These are phyloP conservation scores for Dreissena rostriformis DNA, from an alignment of 1,140 invertebrate genomes.

Conservation along the genomic window DNA sequence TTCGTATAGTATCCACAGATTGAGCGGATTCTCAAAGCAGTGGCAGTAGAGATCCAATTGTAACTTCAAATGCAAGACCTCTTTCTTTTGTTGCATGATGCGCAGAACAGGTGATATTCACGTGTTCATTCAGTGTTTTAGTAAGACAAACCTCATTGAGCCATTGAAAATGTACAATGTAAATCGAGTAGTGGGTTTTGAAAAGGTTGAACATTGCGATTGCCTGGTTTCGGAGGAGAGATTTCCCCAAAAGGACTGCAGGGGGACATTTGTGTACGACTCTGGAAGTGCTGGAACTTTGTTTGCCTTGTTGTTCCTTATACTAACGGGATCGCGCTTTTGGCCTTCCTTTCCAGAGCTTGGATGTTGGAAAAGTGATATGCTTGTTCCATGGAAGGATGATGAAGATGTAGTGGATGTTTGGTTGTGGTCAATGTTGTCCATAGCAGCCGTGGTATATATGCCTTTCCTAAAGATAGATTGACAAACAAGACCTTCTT, in stretches of 20 bases:
- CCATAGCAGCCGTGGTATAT: constrained; percentile 56
- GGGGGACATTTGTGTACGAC: constrained; percentile 47
- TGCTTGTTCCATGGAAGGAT: constrained; percentile 65
- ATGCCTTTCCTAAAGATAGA: constrained; percentile 38
- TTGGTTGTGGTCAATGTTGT: constrained; percentile 69
- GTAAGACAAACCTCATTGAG: constrained; percentile 8
- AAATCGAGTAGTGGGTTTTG: not conserved
- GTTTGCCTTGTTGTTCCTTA: constrained; percentile 15
- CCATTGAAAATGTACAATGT: constrained; percentile 23
- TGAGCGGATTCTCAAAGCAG: constrained; percentile 54
- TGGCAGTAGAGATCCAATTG: constrained; percentile 43
- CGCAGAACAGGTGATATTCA: constrained; percentile 14
- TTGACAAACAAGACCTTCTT: constrained; percentile 54
- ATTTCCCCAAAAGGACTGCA: constrained; percentile 26
- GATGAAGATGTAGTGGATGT: constrained; percentile 50
- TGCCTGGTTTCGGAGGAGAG: not conserved
- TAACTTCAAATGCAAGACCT: constrained; percentile 1
- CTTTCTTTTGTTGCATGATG: not conserved
- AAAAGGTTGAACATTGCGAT: too few species aligned
- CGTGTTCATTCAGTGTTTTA: not conserved
- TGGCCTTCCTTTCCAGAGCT: not conserved
- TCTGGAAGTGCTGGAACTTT: constrained; percentile 27
- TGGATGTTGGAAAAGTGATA: constrained; percentile 67
- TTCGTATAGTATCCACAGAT: constrained; percentile 55
- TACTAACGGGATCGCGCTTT: not conserved